A percentile compares a stretch with the other conserved stretches of the same genome.
Conservation (phyloP, 2,113 vertebrate genomes). For the Colistium nudipinnis region DNA sequence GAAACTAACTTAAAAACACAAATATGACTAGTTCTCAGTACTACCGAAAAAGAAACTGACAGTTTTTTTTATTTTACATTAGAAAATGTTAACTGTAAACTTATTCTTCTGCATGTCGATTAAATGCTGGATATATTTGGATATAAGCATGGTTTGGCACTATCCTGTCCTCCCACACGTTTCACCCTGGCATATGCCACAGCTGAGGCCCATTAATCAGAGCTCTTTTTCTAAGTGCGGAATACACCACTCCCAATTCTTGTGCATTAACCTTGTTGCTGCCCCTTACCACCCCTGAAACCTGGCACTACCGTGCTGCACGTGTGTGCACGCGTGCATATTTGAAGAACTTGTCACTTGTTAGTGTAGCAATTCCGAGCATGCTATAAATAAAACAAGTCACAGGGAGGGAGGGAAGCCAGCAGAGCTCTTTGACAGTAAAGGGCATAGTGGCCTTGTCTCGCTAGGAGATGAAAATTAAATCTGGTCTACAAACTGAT, state of each 20-base stretch:
- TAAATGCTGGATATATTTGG: conserved; percentile 30
- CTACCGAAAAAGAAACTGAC: neutral
- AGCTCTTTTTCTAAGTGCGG: conserved; percentile 50
- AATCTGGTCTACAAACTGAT: conserved; percentile 57
- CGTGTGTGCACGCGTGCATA: conserved; percentile 31
- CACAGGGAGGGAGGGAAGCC: conserved; percentile 74
- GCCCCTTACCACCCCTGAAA: conserved; percentile 57
- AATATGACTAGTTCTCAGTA: neutral
- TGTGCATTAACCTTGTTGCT: conserved; percentile 60
- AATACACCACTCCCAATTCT: conserved; percentile 43
- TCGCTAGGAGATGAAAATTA: conserved; percentile 66
- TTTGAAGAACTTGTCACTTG: conserved; percentile 67
- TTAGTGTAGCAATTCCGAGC: conserved; percentile 61
- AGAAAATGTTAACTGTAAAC: neutral
- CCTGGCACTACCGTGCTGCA: conserved; percentile 44
- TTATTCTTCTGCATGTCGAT: conserved; percentile 9
- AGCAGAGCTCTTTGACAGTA: conserved; percentile 76
- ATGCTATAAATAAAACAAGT: conserved; percentile 80
- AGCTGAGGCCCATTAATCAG: conserved; percentile 78
- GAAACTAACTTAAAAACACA: neutral
- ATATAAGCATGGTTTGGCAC: conserved; percentile 27
- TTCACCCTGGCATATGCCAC: conserved; percentile 71
- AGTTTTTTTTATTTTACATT: neutral
- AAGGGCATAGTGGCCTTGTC: conserved; percentile 80
- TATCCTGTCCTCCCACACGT: conserved; percentile 41